Evolutionary conservation across 2,888 invertebrate genomes (phyloP), one percentile per base, ranked within the genome.

Genomic region (Drosophila austrosaltans): DNA sequence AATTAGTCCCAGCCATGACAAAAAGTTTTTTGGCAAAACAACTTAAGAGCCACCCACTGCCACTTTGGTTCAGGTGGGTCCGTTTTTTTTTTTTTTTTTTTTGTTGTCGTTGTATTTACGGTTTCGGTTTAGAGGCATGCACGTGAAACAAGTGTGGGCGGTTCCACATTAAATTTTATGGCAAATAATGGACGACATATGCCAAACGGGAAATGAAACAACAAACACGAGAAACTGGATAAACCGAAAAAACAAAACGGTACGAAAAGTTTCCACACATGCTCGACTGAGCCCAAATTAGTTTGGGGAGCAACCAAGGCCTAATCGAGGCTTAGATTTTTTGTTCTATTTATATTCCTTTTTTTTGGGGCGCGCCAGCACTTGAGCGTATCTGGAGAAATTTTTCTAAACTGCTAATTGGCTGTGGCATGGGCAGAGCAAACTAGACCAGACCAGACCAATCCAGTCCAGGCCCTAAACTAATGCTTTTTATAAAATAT

Each of bases 1-100:
- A 86, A 86, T 86, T 86, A 86, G 85, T 87, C 82, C 84, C 85
- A 84, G 87, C 75, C 87, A 86, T 79, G 88, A 84, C 85, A 84
- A 88, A 88, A 85, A 87, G 66, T 87, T 77, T 77, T 86, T 87
- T 82, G 86, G 80, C 89, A 88, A 78, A 88, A 80, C 87, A 86
- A 84, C 85, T 86, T 84, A 88, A 80, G 76, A 78, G 78, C 64
- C 77, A 77, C 66, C 48, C 48, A 44, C 16, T 20, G 8, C 61
- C 30, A 22, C 32, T 53, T 20, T 25, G 12, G 60, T 66, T 61
- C 72, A 60, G 79, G 67, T 57, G 74, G 86, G 80, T 77, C 76
- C 81, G 74, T 72, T 87, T 75, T 20, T 20, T 20, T 48, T 48
- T 48, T 48, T 48, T 22, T 48, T 22, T 44, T 16, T 44, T 2